phyloP scores from a whole-genome alignment of 2,888 invertebrate species.

The Thymelicus acteon region DNA sequence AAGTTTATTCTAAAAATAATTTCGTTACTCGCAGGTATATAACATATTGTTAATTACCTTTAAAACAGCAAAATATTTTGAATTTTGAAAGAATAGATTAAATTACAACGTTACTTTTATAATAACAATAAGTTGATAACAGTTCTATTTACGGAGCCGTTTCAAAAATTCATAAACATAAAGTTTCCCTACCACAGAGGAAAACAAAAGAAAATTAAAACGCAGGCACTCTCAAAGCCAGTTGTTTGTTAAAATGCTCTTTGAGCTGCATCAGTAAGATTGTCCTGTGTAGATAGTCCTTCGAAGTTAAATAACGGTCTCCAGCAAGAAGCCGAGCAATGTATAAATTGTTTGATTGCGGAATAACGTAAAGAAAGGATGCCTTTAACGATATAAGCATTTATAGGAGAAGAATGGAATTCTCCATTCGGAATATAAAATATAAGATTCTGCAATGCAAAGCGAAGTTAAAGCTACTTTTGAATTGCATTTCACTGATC shows the following conservation, averaged over 20 bases:
- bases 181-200: background rate
- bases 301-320: slow-evolving; percentile 20
- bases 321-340: slow-evolving; percentile 14
- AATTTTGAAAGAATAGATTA: too few species aligned
- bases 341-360: slow-evolving; percentile 34
- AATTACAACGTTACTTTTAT: background rate
- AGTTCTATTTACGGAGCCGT: background rate
- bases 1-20: too few species aligned
- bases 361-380: slow-evolving; percentile 24
- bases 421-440: slow-evolving; percentile 19
- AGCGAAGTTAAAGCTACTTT: background rate
- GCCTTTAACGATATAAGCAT: slow-evolving; percentile 24
- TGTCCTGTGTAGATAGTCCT: slow-evolving; percentile 17
- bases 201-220: slow-evolving; percentile 20
- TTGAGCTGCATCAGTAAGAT: slow-evolving; percentile 20
- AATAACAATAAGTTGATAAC: background rate
- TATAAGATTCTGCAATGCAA: slow-evolving; percentile 6
- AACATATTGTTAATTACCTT: too few species aligned
- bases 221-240: slow-evolving; percentile 9
- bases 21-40: too few species aligned
- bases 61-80: too few species aligned
- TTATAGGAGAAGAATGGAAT: slow-evolving; percentile 19
- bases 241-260: slow-evolving; percentile 19
- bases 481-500: background rate
- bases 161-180: background rate